Percentiles rank a stretch among this genome's conserved stretches.
phyloP scores from a whole-genome alignment of 1,140 invertebrate species.

The Drosophila mauritiana region DNA sequence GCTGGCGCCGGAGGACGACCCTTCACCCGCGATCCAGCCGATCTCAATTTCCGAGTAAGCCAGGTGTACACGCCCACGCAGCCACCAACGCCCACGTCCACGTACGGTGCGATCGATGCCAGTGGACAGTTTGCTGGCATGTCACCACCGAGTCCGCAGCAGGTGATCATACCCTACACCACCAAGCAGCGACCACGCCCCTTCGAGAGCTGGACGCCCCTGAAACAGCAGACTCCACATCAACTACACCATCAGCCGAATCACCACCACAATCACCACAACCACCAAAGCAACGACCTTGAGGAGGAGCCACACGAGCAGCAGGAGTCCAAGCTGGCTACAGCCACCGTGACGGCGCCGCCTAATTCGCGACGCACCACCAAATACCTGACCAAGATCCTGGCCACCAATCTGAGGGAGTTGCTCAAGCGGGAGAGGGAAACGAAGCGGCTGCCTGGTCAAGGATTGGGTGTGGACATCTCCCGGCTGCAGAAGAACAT shows the following conservation, averaged over 20 bases:
- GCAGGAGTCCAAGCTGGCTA: slow-evolving; percentile 84
- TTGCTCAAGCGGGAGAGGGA: slow-evolving; percentile 76
- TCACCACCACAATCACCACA: not conserved
- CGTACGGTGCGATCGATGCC: slow-evolving; percentile 75
- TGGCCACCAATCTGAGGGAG: slow-evolving; percentile 78
- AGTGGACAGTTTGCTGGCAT: slow-evolving; percentile 77
- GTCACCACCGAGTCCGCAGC: slow-evolving; percentile 83
- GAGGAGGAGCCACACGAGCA: slow-evolving; percentile 76
- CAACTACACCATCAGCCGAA: not conserved
- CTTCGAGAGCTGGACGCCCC: slow-evolving; percentile 82
- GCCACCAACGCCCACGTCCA: slow-evolving; percentile 77
- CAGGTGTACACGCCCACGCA: slow-evolving; percentile 60
- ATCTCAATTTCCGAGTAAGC: slow-evolving; percentile 56
- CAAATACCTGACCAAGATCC: slow-evolving; percentile 80
- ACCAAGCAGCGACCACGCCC: slow-evolving; percentile 87
- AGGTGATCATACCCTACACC: slow-evolving; percentile 92
- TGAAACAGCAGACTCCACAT: slow-evolving; percentile 38
- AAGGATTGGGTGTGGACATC: slow-evolving; percentile 88
- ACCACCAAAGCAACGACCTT: slow-evolving; percentile 51
- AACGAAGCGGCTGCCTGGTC: slow-evolving; percentile 32
- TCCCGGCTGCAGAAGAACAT: slow-evolving; percentile 92
- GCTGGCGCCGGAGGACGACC: slow-evolving; percentile 37
- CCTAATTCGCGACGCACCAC: slow-evolving; percentile 56
- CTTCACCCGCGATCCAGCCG: slow-evolving; percentile 74
- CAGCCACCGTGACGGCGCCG: slow-evolving; percentile 67